These are phyloP conservation scores for Neoniphon sammara DNA, from an alignment of 2,797 vertebrate genomes.

Conservation along the genomic window DNA sequence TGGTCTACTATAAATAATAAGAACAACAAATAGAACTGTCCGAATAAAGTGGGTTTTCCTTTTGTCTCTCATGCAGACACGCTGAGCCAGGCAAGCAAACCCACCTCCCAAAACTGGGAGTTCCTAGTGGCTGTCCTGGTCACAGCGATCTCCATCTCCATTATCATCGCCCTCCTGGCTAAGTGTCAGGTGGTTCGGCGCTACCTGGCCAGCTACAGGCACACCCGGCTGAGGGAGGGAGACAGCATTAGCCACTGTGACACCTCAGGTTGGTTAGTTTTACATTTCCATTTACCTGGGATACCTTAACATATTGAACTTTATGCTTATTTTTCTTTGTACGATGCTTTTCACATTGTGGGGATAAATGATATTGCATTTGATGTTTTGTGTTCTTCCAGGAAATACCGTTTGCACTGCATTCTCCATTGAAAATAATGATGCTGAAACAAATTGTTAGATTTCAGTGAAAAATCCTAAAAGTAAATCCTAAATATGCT, in stretches of 20 bases:
- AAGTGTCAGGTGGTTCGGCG: constrained; percentile 90
- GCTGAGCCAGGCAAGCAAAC: background rate
- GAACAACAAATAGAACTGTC: background rate
- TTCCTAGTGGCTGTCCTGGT: constrained; percentile 87
- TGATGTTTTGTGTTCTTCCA: background rate
- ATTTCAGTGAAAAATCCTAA: background rate
- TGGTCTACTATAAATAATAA: background rate
- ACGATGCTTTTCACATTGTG: background rate
- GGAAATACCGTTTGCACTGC: background rate
- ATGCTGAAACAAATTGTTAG: background rate
- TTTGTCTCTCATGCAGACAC: constrained; percentile 74
- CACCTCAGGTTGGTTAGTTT: constrained; percentile 61
- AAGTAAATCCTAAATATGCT: background rate
- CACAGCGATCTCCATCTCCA: constrained; percentile 83
- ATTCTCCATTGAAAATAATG: background rate
- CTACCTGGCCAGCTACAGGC: constrained; percentile 91
- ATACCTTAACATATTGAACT: background rate
- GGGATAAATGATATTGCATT: background rate
- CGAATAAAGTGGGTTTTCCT: background rate
- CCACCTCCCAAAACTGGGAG: constrained; percentile 82
- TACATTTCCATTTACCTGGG: background rate
- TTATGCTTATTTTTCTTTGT: background rate
- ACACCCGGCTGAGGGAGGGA: constrained; percentile 85
- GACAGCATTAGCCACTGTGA: constrained; percentile 78
- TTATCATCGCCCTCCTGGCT: constrained; percentile 85